Evolutionary conservation across 2,888 invertebrate genomes (phyloP).

Genomic region (Crematogaster levior): DNA sequence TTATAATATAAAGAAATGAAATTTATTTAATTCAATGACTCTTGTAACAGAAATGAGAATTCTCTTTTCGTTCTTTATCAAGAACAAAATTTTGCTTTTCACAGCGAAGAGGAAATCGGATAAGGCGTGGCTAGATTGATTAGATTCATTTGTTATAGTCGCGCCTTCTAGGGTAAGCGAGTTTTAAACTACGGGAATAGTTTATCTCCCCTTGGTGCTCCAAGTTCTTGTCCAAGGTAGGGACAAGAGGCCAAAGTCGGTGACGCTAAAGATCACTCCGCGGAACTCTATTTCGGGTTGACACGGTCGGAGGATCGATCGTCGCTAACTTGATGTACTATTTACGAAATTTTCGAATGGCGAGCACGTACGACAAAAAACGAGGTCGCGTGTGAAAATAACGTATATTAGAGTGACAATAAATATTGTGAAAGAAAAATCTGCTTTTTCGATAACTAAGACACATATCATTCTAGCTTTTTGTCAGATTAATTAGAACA

Average conservation of each 20-base stretch:
- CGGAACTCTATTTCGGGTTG: conserved; percentile 18
- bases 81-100: neutral
- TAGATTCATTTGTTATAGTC: conserved; percentile 31
- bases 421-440: neutral
- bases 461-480: neutral
- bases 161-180: neutral
- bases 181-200: neutral
- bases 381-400: conserved; percentile 37
- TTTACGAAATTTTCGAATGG: conserved; percentile 36
- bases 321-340: conserved; percentile 26
- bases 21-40: conserved; percentile 7
- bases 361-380: conserved; percentile 7
- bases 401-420: neutral
- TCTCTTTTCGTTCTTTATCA: neutral
- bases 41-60: neutral
- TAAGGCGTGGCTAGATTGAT: conserved; percentile 25
- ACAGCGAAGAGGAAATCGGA: neutral
- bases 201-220: neutral
- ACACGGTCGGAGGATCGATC: conserved; percentile 24
- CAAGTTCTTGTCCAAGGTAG: neutral
- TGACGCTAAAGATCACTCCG: conserved; percentile 14
- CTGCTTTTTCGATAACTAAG: neutral
- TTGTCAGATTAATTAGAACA: neutral
- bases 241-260: neutral
- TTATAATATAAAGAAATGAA: neutral